phyloP scores from a whole-genome alignment of 2,113 vertebrate species.

The Chaetorhynchus papuensis region DNA sequence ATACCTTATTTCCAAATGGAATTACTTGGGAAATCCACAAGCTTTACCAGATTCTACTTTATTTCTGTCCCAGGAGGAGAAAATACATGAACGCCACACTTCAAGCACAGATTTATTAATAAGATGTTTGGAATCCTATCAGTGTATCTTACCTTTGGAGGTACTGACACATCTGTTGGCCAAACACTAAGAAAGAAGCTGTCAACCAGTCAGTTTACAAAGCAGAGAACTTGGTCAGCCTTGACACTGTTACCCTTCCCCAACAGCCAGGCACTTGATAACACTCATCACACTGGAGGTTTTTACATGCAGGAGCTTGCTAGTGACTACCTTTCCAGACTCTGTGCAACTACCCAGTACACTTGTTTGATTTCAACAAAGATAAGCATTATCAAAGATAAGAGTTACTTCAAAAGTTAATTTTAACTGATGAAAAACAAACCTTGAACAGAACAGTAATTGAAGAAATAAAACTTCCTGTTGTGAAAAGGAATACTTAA shows the following conservation, averaged over 20 bases:
- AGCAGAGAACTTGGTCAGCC: background rate
- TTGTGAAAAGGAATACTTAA: background rate
- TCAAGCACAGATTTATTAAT: background rate
- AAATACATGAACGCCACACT: background rate
- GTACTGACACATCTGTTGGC: background rate
- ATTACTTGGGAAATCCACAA: background rate
- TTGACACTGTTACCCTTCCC: background rate
- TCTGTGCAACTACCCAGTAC: background rate
- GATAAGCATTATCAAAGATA: background rate
- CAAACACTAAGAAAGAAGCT: background rate
- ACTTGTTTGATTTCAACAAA: background rate
- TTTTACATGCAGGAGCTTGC: background rate
- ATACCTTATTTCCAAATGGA: background rate
- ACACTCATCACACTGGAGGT: background rate
- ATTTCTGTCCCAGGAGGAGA: background rate
- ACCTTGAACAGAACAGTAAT: background rate
- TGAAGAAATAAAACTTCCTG: background rate
- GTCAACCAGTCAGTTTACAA: background rate
- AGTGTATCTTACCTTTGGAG: background rate
- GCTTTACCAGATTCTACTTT: background rate
- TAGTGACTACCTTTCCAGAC: background rate
- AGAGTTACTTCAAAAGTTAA: background rate
- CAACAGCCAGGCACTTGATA: background rate
- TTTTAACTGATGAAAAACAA: background rate
- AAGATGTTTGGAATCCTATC: background rate